A percentile compares a stretch with the other conserved stretches of the same genome.
These are phyloP conservation scores for Bombus terrestris DNA, from an alignment of 1,140 invertebrate species.

Conservation along the genomic window DNA sequence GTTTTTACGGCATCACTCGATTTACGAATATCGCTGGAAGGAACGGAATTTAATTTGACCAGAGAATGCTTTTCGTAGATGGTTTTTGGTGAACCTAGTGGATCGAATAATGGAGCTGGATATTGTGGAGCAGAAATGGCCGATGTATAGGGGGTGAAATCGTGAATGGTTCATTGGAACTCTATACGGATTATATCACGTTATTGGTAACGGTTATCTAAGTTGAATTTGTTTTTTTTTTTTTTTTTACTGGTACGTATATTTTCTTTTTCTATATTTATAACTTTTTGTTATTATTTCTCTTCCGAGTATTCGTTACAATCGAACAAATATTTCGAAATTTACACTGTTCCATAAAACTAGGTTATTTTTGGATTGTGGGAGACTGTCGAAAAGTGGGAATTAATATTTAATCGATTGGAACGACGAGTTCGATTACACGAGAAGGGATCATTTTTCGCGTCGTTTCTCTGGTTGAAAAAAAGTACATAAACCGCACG, in stretches of 20 bases:
- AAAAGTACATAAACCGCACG: constrained; percentile 13
- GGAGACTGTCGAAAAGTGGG: too few species aligned
- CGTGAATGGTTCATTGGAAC: too few species aligned
- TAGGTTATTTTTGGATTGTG: too few species aligned
- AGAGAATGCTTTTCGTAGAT: background rate
- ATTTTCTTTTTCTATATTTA: too few species aligned
- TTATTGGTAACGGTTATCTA: background rate
- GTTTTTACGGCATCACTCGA: constrained; percentile 16
- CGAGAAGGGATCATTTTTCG: constrained; percentile 2
- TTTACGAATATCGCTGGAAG: constrained; percentile 22
- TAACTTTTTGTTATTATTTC: too few species aligned
- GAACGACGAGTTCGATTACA: background rate
- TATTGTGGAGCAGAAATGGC: constrained; percentile 5
- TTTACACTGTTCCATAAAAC: background rate
- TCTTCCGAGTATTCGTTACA: too few species aligned
- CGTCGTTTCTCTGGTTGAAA: background rate
- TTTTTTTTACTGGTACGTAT: background rate
- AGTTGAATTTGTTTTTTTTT: background rate
- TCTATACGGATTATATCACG: background rate
- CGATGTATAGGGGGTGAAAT: background rate
- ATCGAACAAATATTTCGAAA: background rate
- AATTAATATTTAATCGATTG: constrained; percentile 1
- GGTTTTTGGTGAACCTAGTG: background rate
- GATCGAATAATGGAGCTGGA: background rate
- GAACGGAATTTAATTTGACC: constrained; percentile 20